Base-by-base conservation (phyloP, 2,113 vertebrate species). In the Bufo bufo region DNA sequence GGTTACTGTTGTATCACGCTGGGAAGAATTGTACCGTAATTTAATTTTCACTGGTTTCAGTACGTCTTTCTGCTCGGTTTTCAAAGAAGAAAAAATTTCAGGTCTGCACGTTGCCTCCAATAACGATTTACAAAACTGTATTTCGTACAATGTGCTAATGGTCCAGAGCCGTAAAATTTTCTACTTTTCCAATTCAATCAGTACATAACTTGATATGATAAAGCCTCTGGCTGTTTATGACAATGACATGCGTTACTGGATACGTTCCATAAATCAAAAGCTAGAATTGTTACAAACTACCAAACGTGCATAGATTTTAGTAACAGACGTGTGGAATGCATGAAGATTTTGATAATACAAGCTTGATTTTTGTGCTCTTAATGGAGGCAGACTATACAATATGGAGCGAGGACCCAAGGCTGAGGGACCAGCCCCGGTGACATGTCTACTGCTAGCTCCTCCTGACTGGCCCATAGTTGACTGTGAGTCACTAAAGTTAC, bases 11-110 rank as follows among this genome's bases (percentile, higher is more conserved):
- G 56, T 75, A 85, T 58, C 83, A 59, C 50, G 66, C 83, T 59
- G 69, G 16, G 83, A 74, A 58, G 16, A 54, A 85, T 59, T 85
- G 52, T 58, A 85, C 6, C 56, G 69, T 59, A 75, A 85, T 58
- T 58, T 74, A 58, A 85, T 74, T 85, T 85, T n/a, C 23, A 5
- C 63, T 6, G n/a, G 49, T 50, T 52, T 84, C 82, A 4, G 4
- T 54, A 16, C 10, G n/a, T 84, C 63, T 66, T 69, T 82, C n/a
- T 83, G 63, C 19, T 66, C 43, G 3, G 47, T 33, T 71, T 71
- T 9, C 20, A 71, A 69, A 84, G 23, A 61, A 14, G 33, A 83
- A n/a, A 71, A 69, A 66, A 84, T 33, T 69, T n/a, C n/a, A 54
- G 54, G 65, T 71, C 63, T 52, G 63, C 61, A 9, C 52, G 58